phyloP scores from a whole-genome alignment of 2,888 invertebrate species.

The Fragum whitleyi region DNA sequence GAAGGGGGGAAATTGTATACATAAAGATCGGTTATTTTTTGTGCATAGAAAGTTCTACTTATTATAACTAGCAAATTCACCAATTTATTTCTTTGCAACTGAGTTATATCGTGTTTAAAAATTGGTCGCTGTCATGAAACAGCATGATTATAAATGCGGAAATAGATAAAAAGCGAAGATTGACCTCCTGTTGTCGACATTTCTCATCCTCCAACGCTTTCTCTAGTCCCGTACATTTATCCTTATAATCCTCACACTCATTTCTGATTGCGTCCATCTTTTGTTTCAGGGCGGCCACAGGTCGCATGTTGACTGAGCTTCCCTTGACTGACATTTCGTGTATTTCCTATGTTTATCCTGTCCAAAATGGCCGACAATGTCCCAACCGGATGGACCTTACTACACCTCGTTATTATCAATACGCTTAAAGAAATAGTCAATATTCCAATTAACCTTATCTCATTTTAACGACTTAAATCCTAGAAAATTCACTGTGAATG shows the following conservation, averaged over 20 bases:
- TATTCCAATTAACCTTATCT: not conserved
- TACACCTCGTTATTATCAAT: constrained; percentile 1
- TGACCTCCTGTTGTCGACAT: constrained; percentile 48
- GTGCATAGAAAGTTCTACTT: too few species aligned
- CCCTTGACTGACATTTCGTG: constrained; percentile 5
- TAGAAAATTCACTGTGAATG: too few species aligned
- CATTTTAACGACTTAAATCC: too few species aligned
- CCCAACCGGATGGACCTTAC: constrained; percentile 55
- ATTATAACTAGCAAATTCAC: too few species aligned
- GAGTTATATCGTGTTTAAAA: too few species aligned
- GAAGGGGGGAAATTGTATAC: not conserved
- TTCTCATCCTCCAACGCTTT: constrained; percentile 85
- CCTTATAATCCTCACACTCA: constrained; percentile 99
- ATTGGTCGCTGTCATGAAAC: too few species aligned
- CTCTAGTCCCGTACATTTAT: constrained; percentile 98
- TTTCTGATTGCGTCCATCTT: constrained; percentile 99
- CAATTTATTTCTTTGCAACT: too few species aligned
- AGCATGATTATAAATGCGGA: constrained; percentile 60
- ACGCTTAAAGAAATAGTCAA: constrained; percentile 17
- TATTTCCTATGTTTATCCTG: constrained; percentile 21
- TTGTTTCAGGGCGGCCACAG: constrained; percentile 98
- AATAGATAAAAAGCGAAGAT: constrained; percentile 44
- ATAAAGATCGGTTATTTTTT: too few species aligned
- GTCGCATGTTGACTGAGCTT: constrained; percentile 77
- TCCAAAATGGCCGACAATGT: constrained; percentile 59